A percentile compares a stretch with the other conserved stretches of the same genome.
phyloP scores from a whole-genome alignment of 2,888 invertebrate genomes.

The Euproctis similis region DNA sequence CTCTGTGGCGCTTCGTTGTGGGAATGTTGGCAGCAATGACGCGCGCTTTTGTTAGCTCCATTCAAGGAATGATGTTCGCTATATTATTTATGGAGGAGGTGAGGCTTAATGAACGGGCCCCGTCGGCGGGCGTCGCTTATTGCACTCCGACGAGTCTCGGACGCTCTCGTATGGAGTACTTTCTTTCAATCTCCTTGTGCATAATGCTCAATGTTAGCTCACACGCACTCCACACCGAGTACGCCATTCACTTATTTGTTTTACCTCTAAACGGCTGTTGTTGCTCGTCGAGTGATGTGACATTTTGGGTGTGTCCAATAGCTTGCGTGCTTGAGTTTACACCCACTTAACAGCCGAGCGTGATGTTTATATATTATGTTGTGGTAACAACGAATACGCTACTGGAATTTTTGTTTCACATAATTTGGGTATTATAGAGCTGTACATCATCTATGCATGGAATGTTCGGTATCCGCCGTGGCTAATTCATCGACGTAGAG shows the following conservation, averaged over 20 bases:
- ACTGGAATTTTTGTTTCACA: conserved; percentile 15
- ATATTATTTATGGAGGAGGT: conserved; percentile 54
- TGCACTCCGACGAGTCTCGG: conserved; percentile 62
- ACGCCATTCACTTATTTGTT: conserved; percentile 66
- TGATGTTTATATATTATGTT: conserved; percentile 39
- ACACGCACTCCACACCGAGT: conserved; percentile 59
- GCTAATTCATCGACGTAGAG: too few relatives aligned
- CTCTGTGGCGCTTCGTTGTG: conserved; percentile 32
- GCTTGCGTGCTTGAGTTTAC: conserved; percentile 49
- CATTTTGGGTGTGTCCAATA: conserved; percentile 56
- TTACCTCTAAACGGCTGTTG: conserved; percentile 60
- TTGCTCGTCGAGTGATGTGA: conserved; percentile 44
- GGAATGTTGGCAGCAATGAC: conserved; percentile 37
- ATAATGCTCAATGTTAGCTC: conserved; percentile 63
- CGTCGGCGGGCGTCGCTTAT: conserved; percentile 65
- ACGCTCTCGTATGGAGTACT: conserved; percentile 66
- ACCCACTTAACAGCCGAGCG: conserved; percentile 47
- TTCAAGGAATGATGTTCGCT: conserved; percentile 25
- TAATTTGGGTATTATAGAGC: too few relatives aligned
- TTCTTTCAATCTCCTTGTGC: conserved; percentile 71
- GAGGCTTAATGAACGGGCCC: conserved; percentile 65
- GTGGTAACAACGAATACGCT: conserved; percentile 20
- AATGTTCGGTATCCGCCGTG: too few relatives aligned
- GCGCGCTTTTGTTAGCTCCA: conserved; percentile 39
- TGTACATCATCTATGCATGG: too few relatives aligned